Conservation (phyloP, 2,113 vertebrate species). For the Abramis brama region DNA sequence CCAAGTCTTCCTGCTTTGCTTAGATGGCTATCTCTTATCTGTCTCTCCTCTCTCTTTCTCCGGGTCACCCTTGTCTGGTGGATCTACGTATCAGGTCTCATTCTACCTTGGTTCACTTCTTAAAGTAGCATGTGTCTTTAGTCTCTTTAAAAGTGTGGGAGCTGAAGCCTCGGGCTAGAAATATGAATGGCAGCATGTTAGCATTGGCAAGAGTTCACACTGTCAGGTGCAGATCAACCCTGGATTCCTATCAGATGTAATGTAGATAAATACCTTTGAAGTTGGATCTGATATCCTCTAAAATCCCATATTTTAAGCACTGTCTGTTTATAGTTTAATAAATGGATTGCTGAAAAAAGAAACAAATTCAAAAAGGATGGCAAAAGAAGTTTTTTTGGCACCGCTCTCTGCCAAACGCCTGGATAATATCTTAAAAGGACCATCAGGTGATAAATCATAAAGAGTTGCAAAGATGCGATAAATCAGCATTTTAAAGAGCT, state of each 20-base stretch:
- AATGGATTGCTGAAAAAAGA: slow-evolving; percentile 57
- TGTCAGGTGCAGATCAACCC: slow-evolving; percentile 53
- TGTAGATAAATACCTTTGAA: slow-evolving; percentile 62
- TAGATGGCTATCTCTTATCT: slow-evolving; percentile 1
- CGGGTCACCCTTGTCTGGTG: not conserved
- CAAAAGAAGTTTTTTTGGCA: slow-evolving; percentile 52
- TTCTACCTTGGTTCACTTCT: not conserved
- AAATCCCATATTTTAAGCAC: slow-evolving; percentile 58
- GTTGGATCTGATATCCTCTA: slow-evolving; percentile 58
- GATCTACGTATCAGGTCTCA: not conserved
- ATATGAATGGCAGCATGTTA: slow-evolving; percentile 42
- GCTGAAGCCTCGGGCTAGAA: slow-evolving; percentile 25
- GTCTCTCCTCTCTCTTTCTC: not conserved
- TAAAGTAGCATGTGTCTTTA: not conserved
- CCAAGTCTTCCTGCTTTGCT: not conserved
- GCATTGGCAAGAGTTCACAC: slow-evolving; percentile 41
- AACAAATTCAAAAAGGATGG: slow-evolving; percentile 50
- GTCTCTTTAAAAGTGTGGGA: slow-evolving; percentile 23
- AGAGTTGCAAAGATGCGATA: slow-evolving; percentile 52
- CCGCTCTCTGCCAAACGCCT: slow-evolving; percentile 48
- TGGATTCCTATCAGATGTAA: slow-evolving; percentile 60
- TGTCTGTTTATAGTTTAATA: slow-evolving; percentile 64
- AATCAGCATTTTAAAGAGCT: slow-evolving; percentile 59
- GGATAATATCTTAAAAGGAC: slow-evolving; percentile 65
- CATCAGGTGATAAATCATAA: slow-evolving; percentile 59